phyloP scores from a whole-genome alignment of 2,888 invertebrate genomes.

The Coremacera marginata region DNA sequence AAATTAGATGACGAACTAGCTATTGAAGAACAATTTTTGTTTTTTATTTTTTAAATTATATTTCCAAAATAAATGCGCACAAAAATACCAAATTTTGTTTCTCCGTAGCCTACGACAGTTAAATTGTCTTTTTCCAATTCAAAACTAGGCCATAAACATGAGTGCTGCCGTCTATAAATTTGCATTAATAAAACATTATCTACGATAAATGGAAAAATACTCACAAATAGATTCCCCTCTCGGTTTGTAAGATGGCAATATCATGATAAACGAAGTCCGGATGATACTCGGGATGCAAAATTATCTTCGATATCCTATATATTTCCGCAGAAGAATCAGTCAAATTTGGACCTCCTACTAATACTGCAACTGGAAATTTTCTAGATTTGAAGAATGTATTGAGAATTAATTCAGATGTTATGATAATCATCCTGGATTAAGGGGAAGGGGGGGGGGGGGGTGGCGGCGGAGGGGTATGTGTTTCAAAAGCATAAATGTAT shows the following conservation, averaged over 20 bases:
- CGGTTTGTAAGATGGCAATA: constrained; percentile 38
- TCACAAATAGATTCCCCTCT: not conserved
- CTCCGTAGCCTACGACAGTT: constrained; percentile 38
- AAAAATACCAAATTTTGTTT: constrained; percentile 39
- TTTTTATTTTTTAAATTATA: not conserved
- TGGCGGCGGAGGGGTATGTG: too few species aligned
- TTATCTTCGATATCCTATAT: not conserved
- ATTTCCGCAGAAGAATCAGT: not conserved
- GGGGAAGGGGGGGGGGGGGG: too few species aligned
- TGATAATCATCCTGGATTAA: too few species aligned
- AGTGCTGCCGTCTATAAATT: not conserved
- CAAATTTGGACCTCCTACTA: constrained; percentile 20
- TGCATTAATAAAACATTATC: not conserved
- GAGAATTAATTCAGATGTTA: too few species aligned
- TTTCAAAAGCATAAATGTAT: too few species aligned
- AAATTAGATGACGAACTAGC: constrained; percentile 33
- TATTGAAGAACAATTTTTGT: not conserved
- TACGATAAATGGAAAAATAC: too few species aligned
- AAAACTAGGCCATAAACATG: constrained; percentile 34
- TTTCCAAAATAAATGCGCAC: not conserved
- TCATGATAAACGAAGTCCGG: constrained; percentile 29
- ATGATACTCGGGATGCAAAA: constrained; percentile 37
- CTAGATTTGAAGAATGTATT: not conserved
- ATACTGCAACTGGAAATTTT: not conserved
- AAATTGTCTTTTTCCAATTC: constrained; percentile 18